Evolutionary conservation across 2,797 vertebrate genomes (phyloP).

Genomic region (Jordanella pulchra): DNA sequence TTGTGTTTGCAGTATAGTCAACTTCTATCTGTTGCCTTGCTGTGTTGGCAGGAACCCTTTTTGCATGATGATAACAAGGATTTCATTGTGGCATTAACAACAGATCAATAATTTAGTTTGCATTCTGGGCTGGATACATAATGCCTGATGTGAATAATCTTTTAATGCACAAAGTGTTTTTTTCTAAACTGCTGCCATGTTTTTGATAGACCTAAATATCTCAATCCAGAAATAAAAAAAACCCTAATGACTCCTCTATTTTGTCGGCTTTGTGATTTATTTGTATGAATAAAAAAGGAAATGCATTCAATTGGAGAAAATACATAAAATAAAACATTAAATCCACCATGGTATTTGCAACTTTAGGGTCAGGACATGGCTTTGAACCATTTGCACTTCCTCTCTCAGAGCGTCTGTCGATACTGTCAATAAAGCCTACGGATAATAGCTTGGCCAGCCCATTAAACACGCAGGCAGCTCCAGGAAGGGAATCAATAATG

Average conservation of each 20-base stretch:
- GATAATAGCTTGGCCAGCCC: constrained; percentile 75
- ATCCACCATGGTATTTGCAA: constrained; percentile 46
- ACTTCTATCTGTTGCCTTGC: constrained; percentile 6
- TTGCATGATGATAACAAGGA: constrained; percentile 13
- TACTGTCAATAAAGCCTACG: constrained; percentile 75
- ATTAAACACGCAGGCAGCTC: constrained; percentile 76
- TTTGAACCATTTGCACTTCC: constrained; percentile 72
- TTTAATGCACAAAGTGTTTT: background rate
- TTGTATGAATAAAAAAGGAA: background rate
- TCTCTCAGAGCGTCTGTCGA: constrained; percentile 71
- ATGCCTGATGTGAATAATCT: constrained; percentile 13
- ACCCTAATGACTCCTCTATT: background rate
- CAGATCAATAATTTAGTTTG: constrained; percentile 37
- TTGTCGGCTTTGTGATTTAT: background rate
- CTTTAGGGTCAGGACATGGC: constrained; percentile 58
- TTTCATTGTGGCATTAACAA: constrained; percentile 45
- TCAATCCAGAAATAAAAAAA: background rate
- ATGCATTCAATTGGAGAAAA: constrained; percentile 1
- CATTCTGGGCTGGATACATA: constrained; percentile 2
- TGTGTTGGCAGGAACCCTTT: constrained; percentile 8
- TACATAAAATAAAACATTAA: constrained; percentile 24
- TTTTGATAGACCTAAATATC: background rate
- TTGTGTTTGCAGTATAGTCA: background rate
- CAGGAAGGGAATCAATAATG: constrained; percentile 73
- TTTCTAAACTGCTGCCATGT: constrained; percentile 12